phyloP scores from a whole-genome alignment of 2,113 vertebrate genomes.

The Lophotis ruficrista region DNA sequence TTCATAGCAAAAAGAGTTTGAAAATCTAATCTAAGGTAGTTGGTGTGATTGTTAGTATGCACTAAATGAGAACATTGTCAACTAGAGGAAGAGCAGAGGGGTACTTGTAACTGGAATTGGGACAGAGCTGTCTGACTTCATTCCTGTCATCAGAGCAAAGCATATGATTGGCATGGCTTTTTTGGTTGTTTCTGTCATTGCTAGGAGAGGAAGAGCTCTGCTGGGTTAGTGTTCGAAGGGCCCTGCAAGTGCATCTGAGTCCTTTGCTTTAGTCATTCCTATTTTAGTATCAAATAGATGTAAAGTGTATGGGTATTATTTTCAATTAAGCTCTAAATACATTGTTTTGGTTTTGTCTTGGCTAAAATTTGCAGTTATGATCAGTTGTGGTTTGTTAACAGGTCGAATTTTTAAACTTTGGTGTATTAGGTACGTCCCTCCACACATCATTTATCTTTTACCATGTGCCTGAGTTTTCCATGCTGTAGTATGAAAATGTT shows the following conservation, averaged over 20 bases:
- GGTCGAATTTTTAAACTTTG: not conserved
- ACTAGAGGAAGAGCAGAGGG: not conserved
- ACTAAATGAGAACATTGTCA: not conserved
- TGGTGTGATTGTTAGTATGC: not conserved
- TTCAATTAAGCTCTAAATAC: not conserved
- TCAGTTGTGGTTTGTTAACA: not conserved
- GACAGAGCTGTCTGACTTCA: constrained; percentile 5
- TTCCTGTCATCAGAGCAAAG: constrained; percentile 13
- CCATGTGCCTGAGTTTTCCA: not conserved
- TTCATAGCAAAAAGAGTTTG: not conserved
- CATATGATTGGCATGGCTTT: not conserved
- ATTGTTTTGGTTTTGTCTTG: not conserved
- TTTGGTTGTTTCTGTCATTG: not conserved
- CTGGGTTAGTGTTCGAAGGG: not conserved
- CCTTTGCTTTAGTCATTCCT: not conserved
- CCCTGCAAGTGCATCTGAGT: not conserved
- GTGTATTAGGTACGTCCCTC: not conserved
- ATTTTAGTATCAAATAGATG: not conserved
- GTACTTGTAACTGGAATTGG: not conserved
- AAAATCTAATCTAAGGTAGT: not conserved
- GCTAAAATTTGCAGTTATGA: not conserved
- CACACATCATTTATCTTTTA: not conserved
- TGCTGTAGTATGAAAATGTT: not conserved
- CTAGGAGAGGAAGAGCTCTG: not conserved
- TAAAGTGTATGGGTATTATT: not conserved